Evolutionary conservation across 2,113 vertebrate genomes (phyloP), one percentile per base, ranked within the genome.

Genomic region (Jaculus jaculus): DNA sequence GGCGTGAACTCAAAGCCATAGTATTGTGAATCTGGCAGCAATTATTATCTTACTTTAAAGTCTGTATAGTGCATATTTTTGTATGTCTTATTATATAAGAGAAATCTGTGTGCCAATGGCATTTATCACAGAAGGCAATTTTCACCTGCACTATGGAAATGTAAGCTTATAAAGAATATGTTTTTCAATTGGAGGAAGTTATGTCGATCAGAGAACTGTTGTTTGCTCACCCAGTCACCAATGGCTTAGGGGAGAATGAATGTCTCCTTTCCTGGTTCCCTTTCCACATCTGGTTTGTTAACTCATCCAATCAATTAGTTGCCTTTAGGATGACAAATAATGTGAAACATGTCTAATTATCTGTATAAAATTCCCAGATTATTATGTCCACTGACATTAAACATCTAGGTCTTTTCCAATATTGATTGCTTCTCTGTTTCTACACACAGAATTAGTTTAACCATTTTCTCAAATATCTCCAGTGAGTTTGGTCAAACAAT

Each of bases 401-500:
- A 96, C 73, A 94, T 58, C 78, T n/a, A 78, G 58, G 61, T 84
- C 77, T 95, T 66, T 91, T 60, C 80, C 37, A 47, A 10, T 96
- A 96, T 95, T 83, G 94, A 94, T 95, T 58, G 18, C 47, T 3
- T 37, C 66, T n/a, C 42, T n/a, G 39, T 88, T 92, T 91, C 87
- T 66, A 92, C 81, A 94, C 90, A 63, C 17, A 37, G 77, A 94
- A 78, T 90, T 87, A 88, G 91, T 82, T 95, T 60, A 87, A 66
- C 20, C 74, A 73, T 85, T 92, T 94, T 93, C 58, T 84, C 34
- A 96, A 82, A 94, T 94, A 81, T 75, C 91, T 94, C 72, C 26
- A 37, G 88, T 80, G 91, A 95, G 24, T 82, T 90, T 97, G 78
- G 78, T 75, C 87, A 96, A 96, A 97, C 88, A 94, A 75, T 30